phyloP scores from a whole-genome alignment of 2,888 invertebrate species.

The Diplazon laetatorius region DNA sequence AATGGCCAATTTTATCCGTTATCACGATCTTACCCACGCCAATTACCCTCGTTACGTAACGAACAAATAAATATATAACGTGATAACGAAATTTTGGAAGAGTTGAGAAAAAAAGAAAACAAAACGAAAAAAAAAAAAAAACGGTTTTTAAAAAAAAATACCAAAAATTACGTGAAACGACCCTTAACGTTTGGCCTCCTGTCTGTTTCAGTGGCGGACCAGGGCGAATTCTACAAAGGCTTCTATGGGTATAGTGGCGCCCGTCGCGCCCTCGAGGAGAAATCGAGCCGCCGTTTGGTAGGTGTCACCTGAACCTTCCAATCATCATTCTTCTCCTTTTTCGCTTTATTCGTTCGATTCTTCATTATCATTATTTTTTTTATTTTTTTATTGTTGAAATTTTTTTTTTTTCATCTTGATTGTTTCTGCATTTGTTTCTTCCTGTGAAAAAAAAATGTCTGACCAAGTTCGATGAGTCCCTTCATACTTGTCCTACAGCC shows the following conservation, averaged over 20 bases:
- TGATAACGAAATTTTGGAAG: conserved; percentile 50
- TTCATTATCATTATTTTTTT: conserved; percentile 30
- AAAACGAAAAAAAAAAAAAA: conserved; percentile 49
- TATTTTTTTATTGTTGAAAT: conserved; percentile 44
- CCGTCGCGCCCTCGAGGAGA: conserved; percentile 86
- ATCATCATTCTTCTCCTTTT: conserved; percentile 63
- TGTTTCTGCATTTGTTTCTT: conserved; percentile 18
- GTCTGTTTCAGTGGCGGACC: conserved; percentile 87
- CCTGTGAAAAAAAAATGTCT: no score
- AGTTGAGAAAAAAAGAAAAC: conserved; percentile 13
- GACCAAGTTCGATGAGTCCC: neutral
- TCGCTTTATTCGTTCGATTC: conserved; percentile 27
- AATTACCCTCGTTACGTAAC: conserved; percentile 39
- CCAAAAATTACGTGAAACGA: conserved; percentile 60
- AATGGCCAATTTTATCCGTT: conserved; percentile 50
- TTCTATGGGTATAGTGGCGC: conserved; percentile 89
- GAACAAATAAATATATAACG: conserved; percentile 22
- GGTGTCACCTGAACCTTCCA: conserved; percentile 83
- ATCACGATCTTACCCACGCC: no score
- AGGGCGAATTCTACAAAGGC: conserved; percentile 94
- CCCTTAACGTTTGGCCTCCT: conserved; percentile 84
- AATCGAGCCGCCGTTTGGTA: conserved; percentile 88
- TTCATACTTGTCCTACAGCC: neutral
- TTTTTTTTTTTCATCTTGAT: conserved; percentile 26
- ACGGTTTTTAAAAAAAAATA: conserved; percentile 23